phyloP scores from a whole-genome alignment of 1,140 invertebrate genomes.

The Lasioglossum albipes region DNA sequence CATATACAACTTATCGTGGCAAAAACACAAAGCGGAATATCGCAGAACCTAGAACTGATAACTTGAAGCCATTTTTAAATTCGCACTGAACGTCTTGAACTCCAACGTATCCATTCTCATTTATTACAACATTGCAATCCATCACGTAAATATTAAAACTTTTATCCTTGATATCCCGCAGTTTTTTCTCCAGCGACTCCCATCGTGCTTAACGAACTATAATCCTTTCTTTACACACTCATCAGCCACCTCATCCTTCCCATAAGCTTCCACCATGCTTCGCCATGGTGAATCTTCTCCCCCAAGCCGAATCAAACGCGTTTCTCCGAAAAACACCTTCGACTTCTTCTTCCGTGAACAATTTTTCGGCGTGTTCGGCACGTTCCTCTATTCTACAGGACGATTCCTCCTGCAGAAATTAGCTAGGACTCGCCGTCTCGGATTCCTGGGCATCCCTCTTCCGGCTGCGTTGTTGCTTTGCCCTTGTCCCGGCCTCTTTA shows the following conservation, averaged over 20 bases:
- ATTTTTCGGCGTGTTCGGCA: slow-evolving; percentile 11
- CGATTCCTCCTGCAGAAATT: slow-evolving; percentile 12
- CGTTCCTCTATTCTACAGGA: too few relatives aligned
- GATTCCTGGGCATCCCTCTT: slow-evolving; percentile 28
- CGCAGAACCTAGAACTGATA: too few relatives aligned
- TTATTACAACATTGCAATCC: too few relatives aligned
- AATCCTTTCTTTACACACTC: neutral
- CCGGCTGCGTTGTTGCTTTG: slow-evolving; percentile 18
- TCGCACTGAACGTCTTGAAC: too few relatives aligned
- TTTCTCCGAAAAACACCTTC: slow-evolving; percentile 6
- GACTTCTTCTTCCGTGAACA: neutral
- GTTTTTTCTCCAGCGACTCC: too few relatives aligned
- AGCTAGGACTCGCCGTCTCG: slow-evolving; percentile 32
- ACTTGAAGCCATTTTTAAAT: too few relatives aligned
- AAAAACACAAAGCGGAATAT: too few relatives aligned
- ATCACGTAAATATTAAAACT: too few relatives aligned
- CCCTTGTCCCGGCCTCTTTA: neutral
- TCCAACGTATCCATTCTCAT: too few relatives aligned
- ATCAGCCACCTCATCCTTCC: neutral
- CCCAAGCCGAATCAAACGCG: neutral
- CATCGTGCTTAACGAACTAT: too few relatives aligned
- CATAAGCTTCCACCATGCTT: neutral
- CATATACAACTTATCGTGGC: too few relatives aligned
- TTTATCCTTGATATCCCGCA: too few relatives aligned
- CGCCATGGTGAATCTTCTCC: neutral